phyloP scores from a whole-genome alignment of 2,113 vertebrate genomes.

The Holacanthus passer region DNA sequence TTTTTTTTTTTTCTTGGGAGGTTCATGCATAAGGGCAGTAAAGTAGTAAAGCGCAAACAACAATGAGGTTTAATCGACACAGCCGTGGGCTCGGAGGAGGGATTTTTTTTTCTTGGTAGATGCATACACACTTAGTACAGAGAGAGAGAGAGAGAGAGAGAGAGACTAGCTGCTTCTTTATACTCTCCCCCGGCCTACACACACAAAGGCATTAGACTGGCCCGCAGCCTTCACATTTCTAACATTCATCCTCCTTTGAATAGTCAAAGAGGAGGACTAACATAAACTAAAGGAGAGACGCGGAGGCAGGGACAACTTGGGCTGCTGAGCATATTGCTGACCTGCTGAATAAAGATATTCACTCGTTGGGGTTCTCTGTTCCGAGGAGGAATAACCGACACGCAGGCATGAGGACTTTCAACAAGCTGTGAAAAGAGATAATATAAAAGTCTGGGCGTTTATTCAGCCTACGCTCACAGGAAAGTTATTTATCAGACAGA shows the following conservation, averaged over 20 bases:
- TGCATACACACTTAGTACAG: slow-evolving; percentile 25
- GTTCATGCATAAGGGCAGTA: slow-evolving; percentile 85
- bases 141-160: slow-evolving; percentile 8
- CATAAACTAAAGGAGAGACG: slow-evolving; percentile 28
- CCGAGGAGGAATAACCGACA: background rate
- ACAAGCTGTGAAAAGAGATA: background rate
- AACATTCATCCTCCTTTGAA: slow-evolving; percentile 58
- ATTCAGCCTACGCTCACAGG: background rate
- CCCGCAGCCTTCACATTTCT: slow-evolving; percentile 60
- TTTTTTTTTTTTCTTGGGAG: slow-evolving; percentile 75
- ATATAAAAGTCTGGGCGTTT: background rate
- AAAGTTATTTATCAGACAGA: background rate
- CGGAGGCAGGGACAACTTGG: slow-evolving; percentile 6
- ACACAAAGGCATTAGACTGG: slow-evolving; percentile 65
- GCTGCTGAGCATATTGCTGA: slow-evolving; percentile 47
- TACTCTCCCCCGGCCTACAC: slow-evolving; percentile 50
- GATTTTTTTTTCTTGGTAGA: slow-evolving; percentile 63
- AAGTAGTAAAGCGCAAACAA: slow-evolving; percentile 89
- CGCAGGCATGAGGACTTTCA: background rate
- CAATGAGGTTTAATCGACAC: slow-evolving; percentile 92
- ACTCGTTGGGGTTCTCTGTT: slow-evolving; percentile 2
- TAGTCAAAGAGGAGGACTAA: slow-evolving; percentile 50
- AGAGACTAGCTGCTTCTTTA: slow-evolving; percentile 51
- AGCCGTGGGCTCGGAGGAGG: slow-evolving; percentile 84
- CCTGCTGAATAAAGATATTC: slow-evolving; percentile 54